Evolutionary conservation across 2,888 invertebrate genomes (phyloP), one percentile per base, ranked within the genome.

Genomic region (Chirona hameri): DNA sequence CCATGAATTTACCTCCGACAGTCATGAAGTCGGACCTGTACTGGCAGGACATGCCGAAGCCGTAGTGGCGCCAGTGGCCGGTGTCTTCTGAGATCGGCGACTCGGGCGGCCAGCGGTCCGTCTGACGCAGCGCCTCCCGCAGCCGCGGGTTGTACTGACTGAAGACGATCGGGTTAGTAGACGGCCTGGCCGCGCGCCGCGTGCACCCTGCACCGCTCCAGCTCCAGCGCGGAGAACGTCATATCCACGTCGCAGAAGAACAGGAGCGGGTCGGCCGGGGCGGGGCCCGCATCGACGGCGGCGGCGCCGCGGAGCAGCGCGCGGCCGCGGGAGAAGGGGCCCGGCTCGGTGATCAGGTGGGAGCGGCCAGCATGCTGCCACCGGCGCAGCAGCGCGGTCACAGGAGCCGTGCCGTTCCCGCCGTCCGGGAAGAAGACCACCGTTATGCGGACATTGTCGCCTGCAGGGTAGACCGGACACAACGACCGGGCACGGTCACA

Each of bases 221-320:
- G 88, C 87, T 93, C 93, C 84, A 92, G 91, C 52, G 92, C 91
- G 86, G 92, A 92, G 87, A 94, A 94, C 84, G 93, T 92, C 81
- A 94, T 91, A 87, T 94, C 94, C 57, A 94, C 93, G 87, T 94
- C 94, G 88, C 94, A 94, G 91, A 94, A 91, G 87, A 94, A 94
- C 83, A 94, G 88, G 81, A 94, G 88, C 21, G 92, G 92, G 87
- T 94, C 93, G 83, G 90, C 90, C 81, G 86, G 86, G 76, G 88
- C 87, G 87, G 89, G 88, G 84, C 89, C 88, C 29, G 87, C 86
- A 4, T 87, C 88, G 57, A 31, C 55, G 65, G 39, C 72, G 48
- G 14, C 80, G 12, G 27, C 81, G 87, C 92, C 92, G 0, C 92
- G 92, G 1, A 92, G 92, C 39, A 81, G 69, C 14, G 65, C 81